Evolutionary conservation across 23 tunicate species (phyloP), one percentile per base, ranked within the genome.

Genomic region (Corella eumyota): DNA sequence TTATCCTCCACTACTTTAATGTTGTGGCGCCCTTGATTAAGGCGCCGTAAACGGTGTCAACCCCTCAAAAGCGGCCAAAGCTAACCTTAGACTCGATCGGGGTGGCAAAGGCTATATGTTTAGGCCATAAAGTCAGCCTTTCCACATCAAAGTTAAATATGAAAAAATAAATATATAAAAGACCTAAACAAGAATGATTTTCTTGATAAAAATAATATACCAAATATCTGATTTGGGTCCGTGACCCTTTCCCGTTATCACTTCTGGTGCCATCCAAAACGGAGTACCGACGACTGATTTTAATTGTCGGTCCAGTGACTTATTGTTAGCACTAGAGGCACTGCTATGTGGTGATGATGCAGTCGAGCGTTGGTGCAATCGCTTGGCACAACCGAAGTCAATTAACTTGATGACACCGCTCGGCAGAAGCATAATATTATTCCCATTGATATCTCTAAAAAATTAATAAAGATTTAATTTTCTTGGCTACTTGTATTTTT

Each of bases 231-330:
- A 72, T 46, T 87, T 79, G 34, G 95, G 83, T 31, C 99, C 99
- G 53, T 77, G 65, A 0, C 78, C 75, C 24, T 80, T 62, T 1
- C 81, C 85, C 2, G 67, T 84, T 36, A 93, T 73, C 7, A 93
- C 99, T 50, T 93, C 99, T 4, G 99, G 99, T 11, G 99, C 99
- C 99, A 93, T 93, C 99, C 99, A 93, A 56, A 68, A 93, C 28
- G 99, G 99, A 4, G 99, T 93, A 1, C 99, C 99, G 4, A 68
- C 71, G 50, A 93, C 49, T 3, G 88, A 66, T 15, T 57, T 40
- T 29, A 65, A 47, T 36, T 75, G 82, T 6, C 67, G 62, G 21
- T 48, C 71, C 4, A 58, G 34, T 29, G 47, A 20, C 28, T 15
- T 58, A 28, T 45, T 64, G 2, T 17, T 49, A 34, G 65, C 60